A percentile compares a stretch with the other conserved stretches of the same genome.
Conservation (phyloP, 2,797 vertebrate species). For the Hippoglossus hippoglossus region DNA sequence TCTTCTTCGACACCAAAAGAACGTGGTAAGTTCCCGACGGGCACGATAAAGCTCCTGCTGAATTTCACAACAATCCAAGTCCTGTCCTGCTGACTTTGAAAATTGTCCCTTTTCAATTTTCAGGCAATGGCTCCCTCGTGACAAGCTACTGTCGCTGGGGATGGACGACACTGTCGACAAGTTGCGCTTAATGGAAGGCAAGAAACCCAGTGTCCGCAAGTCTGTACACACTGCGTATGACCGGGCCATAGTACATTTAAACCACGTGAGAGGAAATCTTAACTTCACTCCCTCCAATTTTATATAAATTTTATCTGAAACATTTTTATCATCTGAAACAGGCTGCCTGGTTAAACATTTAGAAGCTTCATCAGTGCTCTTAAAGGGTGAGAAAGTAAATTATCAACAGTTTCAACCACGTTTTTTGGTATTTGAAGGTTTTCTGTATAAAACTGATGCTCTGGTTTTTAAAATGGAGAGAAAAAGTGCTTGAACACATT, state of each 20-base stretch:
- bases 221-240: constrained; percentile 97
- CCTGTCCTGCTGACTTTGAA: constrained; percentile 11
- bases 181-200: constrained; percentile 95
- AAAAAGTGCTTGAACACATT: constrained; percentile 53
- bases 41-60: constrained; percentile 11
- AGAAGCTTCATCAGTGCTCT: constrained; percentile 45
- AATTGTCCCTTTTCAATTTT: constrained; percentile 33
- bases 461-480: constrained; percentile 44
- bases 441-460: constrained; percentile 46
- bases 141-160: constrained; percentile 93
- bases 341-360: constrained; percentile 40
- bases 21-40: constrained; percentile 90
- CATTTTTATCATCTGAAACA: constrained; percentile 55
- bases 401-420: constrained; percentile 16
- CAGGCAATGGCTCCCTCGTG: constrained; percentile 97
- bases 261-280: constrained; percentile 90
- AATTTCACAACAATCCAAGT: constrained; percentile 12
- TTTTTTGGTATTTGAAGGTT: constrained; percentile 34
- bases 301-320: constrained; percentile 81
- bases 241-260: constrained; percentile 95
- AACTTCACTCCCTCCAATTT: constrained; percentile 91
- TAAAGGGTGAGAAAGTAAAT: constrained; percentile 29
- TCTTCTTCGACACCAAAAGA: constrained; percentile 99
- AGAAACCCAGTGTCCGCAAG: constrained; percentile 97
- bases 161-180: constrained; percentile 96